phyloP scores from a whole-genome alignment of 2,797 vertebrate species.

The Simalia tracyae region DNA sequence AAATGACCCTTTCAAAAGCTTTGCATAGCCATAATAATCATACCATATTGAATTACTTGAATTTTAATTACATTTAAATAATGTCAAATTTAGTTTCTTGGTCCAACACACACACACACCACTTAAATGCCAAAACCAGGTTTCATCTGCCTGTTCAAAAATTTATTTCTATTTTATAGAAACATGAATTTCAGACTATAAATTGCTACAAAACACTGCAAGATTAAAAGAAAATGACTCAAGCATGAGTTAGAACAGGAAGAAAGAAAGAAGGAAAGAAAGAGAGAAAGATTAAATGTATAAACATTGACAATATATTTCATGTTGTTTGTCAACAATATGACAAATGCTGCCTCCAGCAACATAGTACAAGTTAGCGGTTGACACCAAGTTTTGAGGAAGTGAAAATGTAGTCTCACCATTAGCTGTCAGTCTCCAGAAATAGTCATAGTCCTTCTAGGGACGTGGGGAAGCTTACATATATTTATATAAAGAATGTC shows the following conservation, averaged over 20 bases:
- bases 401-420: constrained; percentile 27
- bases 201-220: not conserved
- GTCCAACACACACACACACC: too few relatives aligned
- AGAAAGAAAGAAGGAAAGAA: not conserved
- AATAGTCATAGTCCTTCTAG: not conserved
- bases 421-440: not conserved
- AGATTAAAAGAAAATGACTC: not conserved
- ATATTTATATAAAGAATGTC: not conserved
- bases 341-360: not conserved
- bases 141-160: too few relatives aligned
- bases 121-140: too few relatives aligned
- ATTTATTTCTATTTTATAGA: too few relatives aligned
- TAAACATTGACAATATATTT: not conserved
- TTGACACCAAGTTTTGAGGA: not conserved
- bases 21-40: too few relatives aligned
- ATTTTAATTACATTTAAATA: not conserved
- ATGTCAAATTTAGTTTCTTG: not conserved
- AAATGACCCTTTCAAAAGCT: too few relatives aligned
- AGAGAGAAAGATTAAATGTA: not conserved
- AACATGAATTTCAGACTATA: not conserved
- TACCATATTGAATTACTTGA: not conserved
- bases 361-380: not conserved
- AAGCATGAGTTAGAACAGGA: not conserved
- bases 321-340: not conserved
- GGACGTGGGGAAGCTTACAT: not conserved